These are phyloP conservation scores for Catharus minimus DNA, from an alignment of 2,113 vertebrate species.

Conservation along the genomic window DNA sequence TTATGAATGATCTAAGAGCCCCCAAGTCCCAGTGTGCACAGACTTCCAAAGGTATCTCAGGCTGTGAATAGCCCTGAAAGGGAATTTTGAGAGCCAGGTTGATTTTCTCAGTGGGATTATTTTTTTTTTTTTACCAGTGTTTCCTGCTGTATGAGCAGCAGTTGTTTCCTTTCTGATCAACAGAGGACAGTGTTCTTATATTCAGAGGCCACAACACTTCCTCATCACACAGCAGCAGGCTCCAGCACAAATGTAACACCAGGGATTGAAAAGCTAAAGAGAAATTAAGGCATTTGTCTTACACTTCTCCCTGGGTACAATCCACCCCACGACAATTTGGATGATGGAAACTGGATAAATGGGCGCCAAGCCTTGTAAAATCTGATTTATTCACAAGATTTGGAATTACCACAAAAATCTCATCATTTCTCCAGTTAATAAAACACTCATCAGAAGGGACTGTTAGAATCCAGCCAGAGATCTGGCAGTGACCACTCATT, in stretches of 20 bases:
- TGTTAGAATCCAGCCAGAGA: neutral
- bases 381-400: slow-evolving; percentile 1
- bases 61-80: neutral
- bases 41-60: neutral
- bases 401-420: neutral
- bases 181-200: slow-evolving; percentile 65
- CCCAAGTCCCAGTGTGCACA: neutral
- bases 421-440: slow-evolving; percentile 48
- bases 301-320: slow-evolving; percentile 1
- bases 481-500: neutral
- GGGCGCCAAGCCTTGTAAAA: slow-evolving; percentile 4
- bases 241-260: neutral
- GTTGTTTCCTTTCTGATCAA: slow-evolving; percentile 65
- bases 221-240: slow-evolving; percentile 8
- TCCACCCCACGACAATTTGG: neutral
- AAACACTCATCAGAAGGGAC: slow-evolving; percentile 14
- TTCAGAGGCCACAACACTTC: slow-evolving; percentile 4
- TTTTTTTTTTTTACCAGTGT: neutral
- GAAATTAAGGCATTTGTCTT: slow-evolving; percentile 9
- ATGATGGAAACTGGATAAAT: neutral
- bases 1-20: neutral
- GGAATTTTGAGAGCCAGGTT: neutral
- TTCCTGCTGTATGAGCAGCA: slow-evolving; percentile 2
- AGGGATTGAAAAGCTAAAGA: neutral
- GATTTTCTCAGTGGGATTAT: neutral